Percentiles rank a stretch among this genome's conserved stretches.
Evolutionary conservation across 1,140 invertebrate species (phyloP).

Genomic region (Trinorchestia longiramus): DNA sequence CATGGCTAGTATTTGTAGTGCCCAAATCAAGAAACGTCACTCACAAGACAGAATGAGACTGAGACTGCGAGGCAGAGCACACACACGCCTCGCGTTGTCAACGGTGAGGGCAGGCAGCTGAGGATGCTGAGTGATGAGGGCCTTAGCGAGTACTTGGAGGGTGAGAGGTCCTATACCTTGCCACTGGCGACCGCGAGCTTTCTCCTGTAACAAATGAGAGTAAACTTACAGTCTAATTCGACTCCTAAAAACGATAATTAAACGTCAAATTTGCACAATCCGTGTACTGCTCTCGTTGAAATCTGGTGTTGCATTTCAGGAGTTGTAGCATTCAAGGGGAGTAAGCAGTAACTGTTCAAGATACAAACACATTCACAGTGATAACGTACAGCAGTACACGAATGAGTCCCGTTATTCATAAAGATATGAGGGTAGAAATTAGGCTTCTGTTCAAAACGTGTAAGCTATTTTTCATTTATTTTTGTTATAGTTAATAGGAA

Average conservation of each 20-base stretch:
- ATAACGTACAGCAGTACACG: too few relatives aligned
- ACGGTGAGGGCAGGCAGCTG: neutral
- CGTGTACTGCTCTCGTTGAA: neutral
- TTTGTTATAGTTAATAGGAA: too few relatives aligned
- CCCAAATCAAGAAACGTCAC: neutral
- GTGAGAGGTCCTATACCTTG: neutral
- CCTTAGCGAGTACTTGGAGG: neutral
- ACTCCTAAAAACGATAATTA: too few relatives aligned
- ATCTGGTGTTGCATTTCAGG: neutral
- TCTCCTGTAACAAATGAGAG: neutral
- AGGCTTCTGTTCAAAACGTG: too few relatives aligned
- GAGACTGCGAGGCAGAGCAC: neutral
- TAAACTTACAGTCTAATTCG: neutral
- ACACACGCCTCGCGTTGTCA: constrained; percentile 9
- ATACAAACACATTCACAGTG: too few relatives aligned
- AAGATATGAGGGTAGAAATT: too few relatives aligned
- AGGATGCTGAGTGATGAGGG: neutral
- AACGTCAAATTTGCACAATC: too few relatives aligned
- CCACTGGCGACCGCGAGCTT: constrained; percentile 31
- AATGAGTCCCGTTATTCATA: too few relatives aligned
- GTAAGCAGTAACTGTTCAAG: neutral
- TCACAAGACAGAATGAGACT: neutral
- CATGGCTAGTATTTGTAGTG: too few relatives aligned
- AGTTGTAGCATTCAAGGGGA: neutral
- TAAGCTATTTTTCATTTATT: too few relatives aligned